These are phyloP conservation scores for Drosophila obscura DNA, from an alignment of 1,140 invertebrate genomes.

Conservation along the genomic window DNA sequence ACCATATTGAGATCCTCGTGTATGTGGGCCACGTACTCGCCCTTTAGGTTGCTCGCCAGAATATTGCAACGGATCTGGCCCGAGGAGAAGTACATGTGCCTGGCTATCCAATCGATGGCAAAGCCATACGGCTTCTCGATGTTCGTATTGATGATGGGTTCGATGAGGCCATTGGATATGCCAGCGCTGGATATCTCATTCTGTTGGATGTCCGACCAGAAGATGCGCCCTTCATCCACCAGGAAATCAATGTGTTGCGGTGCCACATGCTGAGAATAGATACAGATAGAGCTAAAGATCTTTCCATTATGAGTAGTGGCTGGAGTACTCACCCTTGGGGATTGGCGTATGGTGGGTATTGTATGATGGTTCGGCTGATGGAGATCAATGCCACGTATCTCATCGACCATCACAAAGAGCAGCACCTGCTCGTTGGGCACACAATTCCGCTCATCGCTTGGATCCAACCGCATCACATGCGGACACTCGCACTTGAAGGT, in stretches of 20 bases:
- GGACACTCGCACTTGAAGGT: constrained; percentile 90
- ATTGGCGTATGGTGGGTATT: constrained; percentile 89
- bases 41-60: constrained; percentile 88
- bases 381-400: constrained; percentile 93
- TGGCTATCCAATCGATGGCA: constrained; percentile 90
- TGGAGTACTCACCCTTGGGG: constrained; percentile 84
- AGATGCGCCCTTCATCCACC: constrained; percentile 87
- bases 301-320: too few species aligned
- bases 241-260: constrained; percentile 89
- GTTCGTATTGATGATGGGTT: constrained; percentile 91
- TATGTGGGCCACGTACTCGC: constrained; percentile 87
- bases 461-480: constrained; percentile 89
- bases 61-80: constrained; percentile 85
- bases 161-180: constrained; percentile 87
- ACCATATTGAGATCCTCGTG: constrained; percentile 80
- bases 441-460: constrained; percentile 87
- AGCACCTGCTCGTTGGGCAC: constrained; percentile 90
- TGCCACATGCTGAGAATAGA: constrained; percentile 84
- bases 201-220: constrained; percentile 90
- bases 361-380: constrained; percentile 90
- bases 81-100: constrained; percentile 88
- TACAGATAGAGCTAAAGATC: background rate
- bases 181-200: constrained; percentile 90
- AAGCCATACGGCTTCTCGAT: constrained; percentile 85
- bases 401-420: constrained; percentile 89